A percentile compares a stretch with the other conserved stretches of the same genome.
phyloP scores from a whole-genome alignment of 2,888 invertebrate genomes.

The Pseudococcus viburni region DNA sequence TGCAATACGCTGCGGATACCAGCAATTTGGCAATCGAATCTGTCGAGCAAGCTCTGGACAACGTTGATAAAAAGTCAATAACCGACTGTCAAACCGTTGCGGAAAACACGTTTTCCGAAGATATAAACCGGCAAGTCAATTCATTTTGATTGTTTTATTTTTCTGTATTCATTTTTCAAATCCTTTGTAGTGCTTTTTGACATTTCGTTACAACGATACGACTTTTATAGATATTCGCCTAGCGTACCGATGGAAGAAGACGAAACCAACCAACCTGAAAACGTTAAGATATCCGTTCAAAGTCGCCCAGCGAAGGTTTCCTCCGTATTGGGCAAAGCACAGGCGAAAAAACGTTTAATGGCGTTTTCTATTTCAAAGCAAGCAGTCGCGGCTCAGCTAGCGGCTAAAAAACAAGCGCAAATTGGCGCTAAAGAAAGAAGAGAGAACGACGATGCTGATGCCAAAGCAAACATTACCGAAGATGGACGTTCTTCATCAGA shows the following conservation, averaged over 20 bases:
- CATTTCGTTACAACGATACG: background rate
- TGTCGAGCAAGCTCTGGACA: too few species aligned
- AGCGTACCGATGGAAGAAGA: constrained; percentile 66
- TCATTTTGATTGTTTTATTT: background rate
- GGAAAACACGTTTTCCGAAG: constrained; percentile 51
- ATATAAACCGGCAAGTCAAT: constrained; percentile 31
- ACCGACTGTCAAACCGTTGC: background rate
- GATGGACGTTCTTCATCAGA: background rate
- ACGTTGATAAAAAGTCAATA: background rate
- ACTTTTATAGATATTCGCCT: constrained; percentile 61
- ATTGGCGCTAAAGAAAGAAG: background rate
- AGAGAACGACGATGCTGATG: constrained; percentile 59
- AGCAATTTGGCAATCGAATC: too few species aligned
- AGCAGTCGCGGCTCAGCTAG: constrained; percentile 60
- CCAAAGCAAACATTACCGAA: background rate
- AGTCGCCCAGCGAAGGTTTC: constrained; percentile 60
- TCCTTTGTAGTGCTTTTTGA: too few species aligned
- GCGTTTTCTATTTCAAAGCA: constrained; percentile 68
- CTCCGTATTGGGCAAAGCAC: constrained; percentile 67
- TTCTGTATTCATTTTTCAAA: background rate
- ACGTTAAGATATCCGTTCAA: background rate
- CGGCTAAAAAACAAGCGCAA: constrained; percentile 65
- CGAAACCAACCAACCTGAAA: constrained; percentile 51
- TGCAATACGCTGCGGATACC: background rate
- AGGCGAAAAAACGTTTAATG: constrained; percentile 68